Evolutionary conservation across 2,113 vertebrate genomes (phyloP), one percentile per base, ranked within the genome.

Genomic region (Thalassoma bifasciatum): DNA sequence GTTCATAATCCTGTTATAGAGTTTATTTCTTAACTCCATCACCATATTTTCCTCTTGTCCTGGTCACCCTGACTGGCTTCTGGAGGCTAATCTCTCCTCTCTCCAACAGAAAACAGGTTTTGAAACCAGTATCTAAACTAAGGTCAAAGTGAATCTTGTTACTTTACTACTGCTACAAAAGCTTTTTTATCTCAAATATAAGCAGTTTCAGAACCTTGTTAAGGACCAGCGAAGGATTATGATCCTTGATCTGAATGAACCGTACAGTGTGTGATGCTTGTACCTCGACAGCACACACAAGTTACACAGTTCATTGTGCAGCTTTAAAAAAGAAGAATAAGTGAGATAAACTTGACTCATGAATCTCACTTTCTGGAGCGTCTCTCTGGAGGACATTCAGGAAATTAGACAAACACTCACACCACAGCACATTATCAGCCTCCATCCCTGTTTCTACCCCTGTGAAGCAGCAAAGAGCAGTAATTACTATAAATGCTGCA

Each of bases 401-500:
- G 74, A 87, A 78, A 75, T 75, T 44, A 72, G 51, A 76, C 61
- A 66, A 75, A 72, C 72, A 70, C 49, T 24, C 23, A 57, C 40
- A 40, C 34, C 22, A 53, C 69, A 22, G 80, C 70, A 56, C 23
- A 24, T 65, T 71, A 86, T 86, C 61, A 57, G 16, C 5, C 36
- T 78, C 65, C 3, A 53, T 74, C 77, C 75, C 38, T 14, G 36
- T 63, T 57, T 66, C 64, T 51, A 63, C 66, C 71, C 65, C 44
- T 75, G 57, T 40, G 17, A 81, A 77, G 46, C 72, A 76, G 75
- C 50, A 77, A 80, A 77, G 64, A 68, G 75, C 62, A 85, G 69
- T 75, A 86, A 90, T 86, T 82, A 88, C 79, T 62, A 75, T 72
- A 82, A 81, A 87, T 42, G 84, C 17, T 56, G 77, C 53, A 26